A percentile compares a stretch with the other conserved stretches of the same genome.
These are phyloP conservation scores for Ichneumoninae sp. DNA, from an alignment of 2,888 invertebrate genomes.

Conservation along the genomic window DNA sequence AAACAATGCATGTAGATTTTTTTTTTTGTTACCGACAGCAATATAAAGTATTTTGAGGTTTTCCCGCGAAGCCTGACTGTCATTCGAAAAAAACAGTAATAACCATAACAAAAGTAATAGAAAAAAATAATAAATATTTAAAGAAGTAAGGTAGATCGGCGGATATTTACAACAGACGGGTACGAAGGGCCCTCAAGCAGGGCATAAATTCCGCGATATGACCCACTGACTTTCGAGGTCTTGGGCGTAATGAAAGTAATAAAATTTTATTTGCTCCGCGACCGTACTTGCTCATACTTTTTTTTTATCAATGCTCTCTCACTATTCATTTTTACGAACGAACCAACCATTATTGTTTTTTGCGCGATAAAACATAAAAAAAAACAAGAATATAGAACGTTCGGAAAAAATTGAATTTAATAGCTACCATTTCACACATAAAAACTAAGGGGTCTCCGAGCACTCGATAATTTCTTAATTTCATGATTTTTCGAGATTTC, in stretches of 20 bases:
- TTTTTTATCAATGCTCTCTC: background rate
- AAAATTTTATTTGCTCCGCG: conserved; percentile 76
- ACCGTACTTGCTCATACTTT: conserved; percentile 36
- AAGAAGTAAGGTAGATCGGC: background rate
- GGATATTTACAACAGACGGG: conserved; percentile 34
- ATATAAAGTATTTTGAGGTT: conserved; percentile 9
- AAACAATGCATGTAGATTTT: background rate
- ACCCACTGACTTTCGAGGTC: conserved; percentile 4
- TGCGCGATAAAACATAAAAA: background rate
- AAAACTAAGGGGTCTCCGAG: background rate
- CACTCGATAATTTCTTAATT: background rate
- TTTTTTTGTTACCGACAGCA: background rate
- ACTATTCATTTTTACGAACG: conserved; percentile 9
- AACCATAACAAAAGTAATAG: conserved; percentile 24
- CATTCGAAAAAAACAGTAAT: conserved; percentile 12
- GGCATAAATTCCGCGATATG: conserved; percentile 26
- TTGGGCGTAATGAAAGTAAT: conserved; percentile 72
- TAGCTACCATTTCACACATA: background rate
- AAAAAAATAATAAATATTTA: conserved; percentile 14
- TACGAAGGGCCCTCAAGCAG: conserved; percentile 1
- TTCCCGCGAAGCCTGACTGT: background rate
- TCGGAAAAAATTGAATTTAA: background rate
- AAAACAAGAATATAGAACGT: background rate
- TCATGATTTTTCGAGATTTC: background rate
- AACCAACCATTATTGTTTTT: background rate